Percentiles rank a stretch among this genome's conserved stretches.
These are phyloP conservation scores for Apolygus lucorum DNA, from an alignment of 1,140 invertebrate species.

Conservation along the genomic window DNA sequence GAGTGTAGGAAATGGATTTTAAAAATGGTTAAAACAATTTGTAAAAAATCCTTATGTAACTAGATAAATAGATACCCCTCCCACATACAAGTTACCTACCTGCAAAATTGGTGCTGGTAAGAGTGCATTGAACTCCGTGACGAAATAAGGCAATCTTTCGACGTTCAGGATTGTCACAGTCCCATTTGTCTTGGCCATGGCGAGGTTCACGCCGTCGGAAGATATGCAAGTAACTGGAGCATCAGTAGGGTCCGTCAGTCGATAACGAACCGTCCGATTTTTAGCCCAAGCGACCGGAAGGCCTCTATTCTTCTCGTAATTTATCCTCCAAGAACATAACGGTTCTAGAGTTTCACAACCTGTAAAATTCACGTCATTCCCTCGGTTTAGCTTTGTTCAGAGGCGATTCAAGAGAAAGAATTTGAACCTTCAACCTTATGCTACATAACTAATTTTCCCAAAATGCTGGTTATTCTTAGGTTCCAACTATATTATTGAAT, in stretches of 20 bases:
- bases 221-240: constrained; percentile 1
- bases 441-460: no score
- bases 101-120: constrained; percentile 2
- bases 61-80: no score
- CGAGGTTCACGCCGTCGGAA: constrained; percentile 4
- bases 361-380: background rate
- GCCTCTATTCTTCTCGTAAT: constrained; percentile 12
- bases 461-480: no score
- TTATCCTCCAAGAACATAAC: constrained; percentile 20
- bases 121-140: background rate
- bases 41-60: no score
- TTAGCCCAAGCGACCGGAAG: constrained; percentile 20
- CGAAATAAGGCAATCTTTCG: constrained; percentile 4
- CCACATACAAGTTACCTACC: no score
- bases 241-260: background rate
- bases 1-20: no score
- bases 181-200: constrained; percentile 14
- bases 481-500: no score
- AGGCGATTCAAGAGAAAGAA: no score
- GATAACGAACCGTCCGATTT: constrained; percentile 4
- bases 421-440: no score
- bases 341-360: background rate
- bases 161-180: constrained; percentile 18
- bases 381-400: background rate
- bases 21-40: no score